Evolutionary conservation across 2,888 invertebrate species (phyloP), one percentile per base, ranked within the genome.

Genomic region (Drosophila mayaguana): DNA sequence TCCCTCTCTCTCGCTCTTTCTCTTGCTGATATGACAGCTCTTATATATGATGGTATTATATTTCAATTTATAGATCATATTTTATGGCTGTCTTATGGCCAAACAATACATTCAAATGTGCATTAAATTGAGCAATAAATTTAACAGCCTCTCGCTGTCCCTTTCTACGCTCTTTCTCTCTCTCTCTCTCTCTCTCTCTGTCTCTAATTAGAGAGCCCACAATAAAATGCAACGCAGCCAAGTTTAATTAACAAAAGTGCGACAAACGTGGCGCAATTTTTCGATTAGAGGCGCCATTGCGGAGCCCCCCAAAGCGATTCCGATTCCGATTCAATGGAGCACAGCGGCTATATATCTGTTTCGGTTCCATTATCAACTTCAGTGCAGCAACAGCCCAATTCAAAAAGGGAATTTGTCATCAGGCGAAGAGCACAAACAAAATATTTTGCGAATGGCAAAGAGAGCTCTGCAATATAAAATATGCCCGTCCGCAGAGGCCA

Each of bases 81-180:
- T 63, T 53, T 42, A 61, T 60, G 43, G 36, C 38, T 69, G 36
- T 46, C 50, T 34, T 50, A 59, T 60, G 64, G 36, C 34, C 53
- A 22, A 46, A 43, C 70, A 70, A 61, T 68, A 55, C n/a, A 57
- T 60, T 67, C 50, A 65, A 84, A 81, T 87, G 62, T 81, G 84
- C 89, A 81, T 83, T 89, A 88, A 88, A 83, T 87, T 83, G 79
- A 60, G 78, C 61, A 67, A 88, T 88, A 83, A 83, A 86, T 86
- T 72, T 43, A 55, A 46, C 48, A 43, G 43, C 42, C 46, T 9
- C 46, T 11, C 38, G 0, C 50, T 12, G 12, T 11, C 20, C 6
- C 14, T 28, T 22, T 25, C 34, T 28, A 43, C 42, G 9, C 11
- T 18, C 4, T 4, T 28, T 14, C 46, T n/a, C 28, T n/a, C 11